A percentile compares a stretch with the other conserved stretches of the same genome.
phyloP scores from a whole-genome alignment of 2,113 vertebrate genomes.

The Guaruba guarouba region DNA sequence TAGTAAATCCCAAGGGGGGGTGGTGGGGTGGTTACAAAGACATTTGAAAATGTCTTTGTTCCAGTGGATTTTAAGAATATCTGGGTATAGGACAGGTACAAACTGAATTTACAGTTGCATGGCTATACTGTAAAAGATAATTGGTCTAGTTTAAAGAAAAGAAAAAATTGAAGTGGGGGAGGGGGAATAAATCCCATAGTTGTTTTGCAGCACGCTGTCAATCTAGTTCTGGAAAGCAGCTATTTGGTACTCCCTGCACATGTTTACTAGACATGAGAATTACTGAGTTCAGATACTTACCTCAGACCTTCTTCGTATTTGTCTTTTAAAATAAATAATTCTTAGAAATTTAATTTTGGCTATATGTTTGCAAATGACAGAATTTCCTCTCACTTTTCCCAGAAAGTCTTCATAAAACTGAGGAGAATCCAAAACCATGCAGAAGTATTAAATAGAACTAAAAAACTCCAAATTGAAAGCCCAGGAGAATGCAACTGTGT shows the following conservation, averaged over 20 bases:
- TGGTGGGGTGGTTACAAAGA: background rate
- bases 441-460: background rate
- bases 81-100: background rate
- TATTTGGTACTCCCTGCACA: background rate
- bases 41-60: background rate
- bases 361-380: background rate
- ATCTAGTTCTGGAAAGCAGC: background rate
- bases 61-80: background rate
- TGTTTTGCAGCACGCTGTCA: background rate
- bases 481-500: background rate
- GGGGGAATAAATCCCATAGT: background rate
- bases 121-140: background rate
- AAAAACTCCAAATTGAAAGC: background rate
- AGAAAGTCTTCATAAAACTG: background rate
- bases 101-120: background rate
- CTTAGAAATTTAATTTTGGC: background rate
- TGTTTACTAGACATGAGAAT: background rate
- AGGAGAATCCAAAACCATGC: background rate
- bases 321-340: background rate
- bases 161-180: background rate
- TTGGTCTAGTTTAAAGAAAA: background rate
- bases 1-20: background rate
- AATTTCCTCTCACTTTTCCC: background rate
- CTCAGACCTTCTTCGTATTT: background rate
- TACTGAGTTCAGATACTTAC: background rate